Evolutionary conservation across 1,140 invertebrate species (phyloP), one percentile per base, ranked within the genome.

Genomic region (Nixonia krombeini): DNA sequence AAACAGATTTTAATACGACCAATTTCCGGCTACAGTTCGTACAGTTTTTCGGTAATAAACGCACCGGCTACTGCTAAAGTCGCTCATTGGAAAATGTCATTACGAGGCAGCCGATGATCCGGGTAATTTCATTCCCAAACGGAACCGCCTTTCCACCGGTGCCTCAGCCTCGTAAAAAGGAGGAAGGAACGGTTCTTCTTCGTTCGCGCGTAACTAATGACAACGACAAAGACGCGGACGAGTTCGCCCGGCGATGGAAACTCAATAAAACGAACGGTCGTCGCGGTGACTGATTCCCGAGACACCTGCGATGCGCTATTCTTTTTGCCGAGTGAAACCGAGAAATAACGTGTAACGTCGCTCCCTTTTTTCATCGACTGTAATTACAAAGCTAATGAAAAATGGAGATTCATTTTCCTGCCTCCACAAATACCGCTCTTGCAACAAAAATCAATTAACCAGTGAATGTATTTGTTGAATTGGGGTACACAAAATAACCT

Each of bases 181-280:
- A 69, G 40, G 50, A 56, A 57, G 58, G 47, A 64, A 66, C 35
- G 41, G 50, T 50, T 52, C 55, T 56, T 57, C 47, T n/a, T 72
- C 66, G 65, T 70, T 75, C 61, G 73, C 63, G 73, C 73, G 80
- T 77, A 81, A 81, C 80, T 76, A 81, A 82, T 80, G 78, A 72
- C 69, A 28, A 66, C 52, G 47, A 70, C 52, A 70, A 58, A 62
- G 67, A 61, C 38, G 58, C 53, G 49, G 42, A 70, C 55, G 56
- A 52, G 51, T 52, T 61, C 50, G 35, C 35, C 50, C 56, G 52
- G 7, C 61, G 47, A 42, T 65, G 47, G 47, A 65, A 70, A 70
- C 57, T 65, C 62, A 55, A 70, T 62, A 62, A 65, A 70, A 70
- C 56, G 56, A 65, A 65, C 58, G 53, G 47, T 49, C 62, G 67